A percentile compares a stretch with the other conserved stretches of the same genome.
Evolutionary conservation across 1,140 invertebrate genomes (phyloP).

Genomic region (Drosophila suzukii): DNA sequence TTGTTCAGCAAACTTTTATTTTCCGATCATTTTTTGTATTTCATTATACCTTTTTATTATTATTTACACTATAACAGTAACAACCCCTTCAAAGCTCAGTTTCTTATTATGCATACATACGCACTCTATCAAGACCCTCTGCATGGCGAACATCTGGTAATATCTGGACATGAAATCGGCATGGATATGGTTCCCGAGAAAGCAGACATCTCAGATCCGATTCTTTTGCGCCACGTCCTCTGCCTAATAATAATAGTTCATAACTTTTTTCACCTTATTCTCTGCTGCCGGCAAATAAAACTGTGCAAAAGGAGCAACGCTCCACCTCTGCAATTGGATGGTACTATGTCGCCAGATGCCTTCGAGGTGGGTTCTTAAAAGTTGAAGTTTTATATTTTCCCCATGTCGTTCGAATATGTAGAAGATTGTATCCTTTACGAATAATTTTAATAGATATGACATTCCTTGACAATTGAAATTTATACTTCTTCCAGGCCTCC

Average conservation of each 20-base stretch:
- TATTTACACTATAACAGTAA: too few relatives aligned
- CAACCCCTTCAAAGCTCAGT: background rate
- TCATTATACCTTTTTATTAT: background rate
- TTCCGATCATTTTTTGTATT: background rate
- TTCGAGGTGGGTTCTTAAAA: conserved; percentile 13
- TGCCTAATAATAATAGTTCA: conserved; percentile 18
- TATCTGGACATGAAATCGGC: conserved; percentile 11
- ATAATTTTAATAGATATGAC: too few relatives aligned
- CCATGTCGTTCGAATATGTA: background rate
- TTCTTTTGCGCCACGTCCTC: conserved; percentile 51
- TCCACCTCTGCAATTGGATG: conserved; percentile 9
- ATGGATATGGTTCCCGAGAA: background rate
- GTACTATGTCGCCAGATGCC: background rate
- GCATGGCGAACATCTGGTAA: conserved; percentile 9
- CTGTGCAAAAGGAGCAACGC: background rate
- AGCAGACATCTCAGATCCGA: conserved; percentile 23
- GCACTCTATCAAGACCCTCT: conserved; percentile 52
- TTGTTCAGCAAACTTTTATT: too few relatives aligned
- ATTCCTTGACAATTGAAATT: too few relatives aligned
- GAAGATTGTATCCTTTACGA: background rate
- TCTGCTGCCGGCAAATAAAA: conserved; percentile 50
- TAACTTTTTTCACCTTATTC: conserved; percentile 23
- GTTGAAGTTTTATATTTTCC: background rate
- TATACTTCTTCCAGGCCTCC: background rate
- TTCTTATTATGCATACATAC: background rate